These are phyloP conservation scores for Loxodonta africana DNA, from an alignment of 2,113 vertebrate genomes.

Conservation along the genomic window DNA sequence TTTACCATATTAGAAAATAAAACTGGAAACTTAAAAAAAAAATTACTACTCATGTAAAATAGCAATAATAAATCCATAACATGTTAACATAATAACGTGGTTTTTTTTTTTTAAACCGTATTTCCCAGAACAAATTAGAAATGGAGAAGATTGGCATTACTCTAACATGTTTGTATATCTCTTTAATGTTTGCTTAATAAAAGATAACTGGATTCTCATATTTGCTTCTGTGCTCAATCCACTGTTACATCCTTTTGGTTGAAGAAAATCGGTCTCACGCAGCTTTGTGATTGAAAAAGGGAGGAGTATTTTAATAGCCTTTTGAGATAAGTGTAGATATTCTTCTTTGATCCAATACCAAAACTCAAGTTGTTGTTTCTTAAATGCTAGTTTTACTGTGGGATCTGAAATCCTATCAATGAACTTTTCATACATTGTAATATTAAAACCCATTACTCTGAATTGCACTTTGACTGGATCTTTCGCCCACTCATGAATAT, in stretches of 20 bases:
- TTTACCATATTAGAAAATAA: not conserved
- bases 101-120: not conserved
- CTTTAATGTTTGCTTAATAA: slow-evolving; percentile 19
- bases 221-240: not conserved
- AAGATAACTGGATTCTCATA: not conserved
- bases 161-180: not conserved
- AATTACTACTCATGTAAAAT: slow-evolving; percentile 8
- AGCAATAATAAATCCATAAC: not conserved
- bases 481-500: slow-evolving; percentile 33
- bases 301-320: not conserved
- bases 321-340: slow-evolving; percentile 15
- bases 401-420: slow-evolving; percentile 32
- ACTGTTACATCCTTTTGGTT: not conserved
- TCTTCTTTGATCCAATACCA: not conserved
- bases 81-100: not conserved
- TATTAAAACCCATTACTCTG: slow-evolving; percentile 47
- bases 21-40: not conserved
- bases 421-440: slow-evolving; percentile 15
- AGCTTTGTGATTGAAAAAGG: not conserved
- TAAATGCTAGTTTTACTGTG: not conserved
- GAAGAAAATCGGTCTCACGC: not conserved
- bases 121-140: slow-evolving; percentile 52
- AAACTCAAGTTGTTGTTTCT: slow-evolving; percentile 33
- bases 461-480: slow-evolving; percentile 38
- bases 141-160: not conserved